phyloP scores from a whole-genome alignment of 2,888 invertebrate species.

The Sicus ferrugineus region DNA sequence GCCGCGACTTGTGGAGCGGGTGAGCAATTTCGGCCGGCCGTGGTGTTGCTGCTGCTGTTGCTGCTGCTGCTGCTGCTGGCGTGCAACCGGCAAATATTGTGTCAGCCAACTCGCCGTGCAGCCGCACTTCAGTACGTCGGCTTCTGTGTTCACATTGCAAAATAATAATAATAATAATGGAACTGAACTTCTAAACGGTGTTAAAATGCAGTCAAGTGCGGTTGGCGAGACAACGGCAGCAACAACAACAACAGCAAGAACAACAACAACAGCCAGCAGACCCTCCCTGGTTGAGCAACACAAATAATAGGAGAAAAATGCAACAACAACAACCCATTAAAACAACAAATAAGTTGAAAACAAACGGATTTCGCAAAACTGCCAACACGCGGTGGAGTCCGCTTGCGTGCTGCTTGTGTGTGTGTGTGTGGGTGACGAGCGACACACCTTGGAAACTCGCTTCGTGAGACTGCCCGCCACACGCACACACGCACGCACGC shows the following conservation, averaged over 20 bases:
- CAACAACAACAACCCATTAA: not conserved
- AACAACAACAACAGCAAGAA: not conserved
- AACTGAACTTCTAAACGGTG: conserved; percentile 16
- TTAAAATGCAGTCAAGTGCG: conserved; percentile 27
- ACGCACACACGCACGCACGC: not conserved
- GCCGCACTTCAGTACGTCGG: not conserved
- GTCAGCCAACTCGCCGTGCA: conserved; percentile 38
- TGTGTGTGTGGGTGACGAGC: not conserved
- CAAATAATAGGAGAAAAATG: not conserved
- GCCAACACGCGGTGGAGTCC: not conserved
- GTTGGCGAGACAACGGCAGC: not conserved
- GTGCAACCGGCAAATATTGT: conserved; percentile 58
- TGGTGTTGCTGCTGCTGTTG: conserved; percentile 1
- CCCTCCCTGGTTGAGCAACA: not conserved
- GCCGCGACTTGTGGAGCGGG: conserved; percentile 21
- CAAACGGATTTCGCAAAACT: not conserved
- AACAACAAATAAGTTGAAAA: not conserved
- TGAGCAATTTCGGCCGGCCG: not conserved
- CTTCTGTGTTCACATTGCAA: not conserved
- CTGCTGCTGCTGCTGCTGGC: conserved; percentile 41
- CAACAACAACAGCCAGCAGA: not conserved
- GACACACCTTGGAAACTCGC: not conserved
- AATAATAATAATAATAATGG: not conserved
- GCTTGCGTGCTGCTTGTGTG: not conserved
- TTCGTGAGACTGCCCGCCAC: not conserved